These are phyloP conservation scores for Allobates femoralis DNA, from an alignment of 2,797 vertebrate genomes.

Conservation along the genomic window DNA sequence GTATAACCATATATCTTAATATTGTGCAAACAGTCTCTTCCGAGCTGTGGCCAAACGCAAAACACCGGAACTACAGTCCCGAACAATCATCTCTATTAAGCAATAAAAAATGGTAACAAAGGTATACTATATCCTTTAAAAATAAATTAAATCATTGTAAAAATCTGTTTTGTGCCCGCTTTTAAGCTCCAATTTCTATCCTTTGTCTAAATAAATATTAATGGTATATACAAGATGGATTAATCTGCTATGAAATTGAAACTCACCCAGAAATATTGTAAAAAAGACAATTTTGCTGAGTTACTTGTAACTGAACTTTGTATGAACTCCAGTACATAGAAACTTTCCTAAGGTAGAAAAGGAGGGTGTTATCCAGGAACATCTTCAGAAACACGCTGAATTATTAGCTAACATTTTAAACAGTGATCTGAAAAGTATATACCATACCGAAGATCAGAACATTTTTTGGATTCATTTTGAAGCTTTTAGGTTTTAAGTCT, in stretches of 20 bases:
- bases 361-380: background rate
- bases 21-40: too few relatives aligned
- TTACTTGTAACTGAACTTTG: background rate
- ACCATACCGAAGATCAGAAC: background rate
- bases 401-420: background rate
- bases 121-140: background rate
- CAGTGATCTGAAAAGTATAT: background rate
- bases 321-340: slow-evolving; percentile 5
- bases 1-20: too few relatives aligned
- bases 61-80: too few relatives aligned
- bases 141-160: background rate
- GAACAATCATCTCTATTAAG: too few relatives aligned
- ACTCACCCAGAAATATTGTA: background rate
- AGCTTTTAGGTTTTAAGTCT: background rate
- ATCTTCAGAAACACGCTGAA: background rate
- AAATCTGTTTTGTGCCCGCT: too few relatives aligned
- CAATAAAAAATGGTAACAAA: background rate
- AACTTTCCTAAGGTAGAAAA: background rate
- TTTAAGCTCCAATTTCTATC: background rate
- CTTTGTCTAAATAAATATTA: background rate
- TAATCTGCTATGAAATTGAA: background rate
- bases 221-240: background rate
- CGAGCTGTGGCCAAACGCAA: too few relatives aligned
- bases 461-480: background rate
- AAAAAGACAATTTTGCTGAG: background rate